Conservation (phyloP, 2,113 vertebrate species). For the Poeciliopsis retropinna region DNA sequence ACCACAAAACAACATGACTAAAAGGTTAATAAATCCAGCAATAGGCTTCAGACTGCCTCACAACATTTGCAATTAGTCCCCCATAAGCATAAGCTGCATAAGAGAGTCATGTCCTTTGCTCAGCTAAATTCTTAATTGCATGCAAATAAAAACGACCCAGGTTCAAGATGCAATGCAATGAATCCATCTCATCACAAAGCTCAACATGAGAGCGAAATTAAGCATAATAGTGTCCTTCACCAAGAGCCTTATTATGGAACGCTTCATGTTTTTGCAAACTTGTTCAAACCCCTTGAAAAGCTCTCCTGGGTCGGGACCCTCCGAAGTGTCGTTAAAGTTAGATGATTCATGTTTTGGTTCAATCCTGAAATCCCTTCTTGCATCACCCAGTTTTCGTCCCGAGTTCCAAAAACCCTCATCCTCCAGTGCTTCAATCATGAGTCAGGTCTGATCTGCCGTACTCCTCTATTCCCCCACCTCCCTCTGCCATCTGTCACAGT, state of each 20-base stretch:
- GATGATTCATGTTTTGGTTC: conserved; percentile 55
- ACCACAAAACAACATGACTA: conserved; percentile 46
- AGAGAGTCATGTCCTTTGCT: conserved; percentile 25
- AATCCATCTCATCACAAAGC: conserved; percentile 23
- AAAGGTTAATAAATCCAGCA: conserved; percentile 55
- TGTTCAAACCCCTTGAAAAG: conserved; percentile 34
- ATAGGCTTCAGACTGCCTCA: conserved; percentile 9
- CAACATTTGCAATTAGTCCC: conserved; percentile 11
- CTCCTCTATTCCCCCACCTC: conserved; percentile 69
- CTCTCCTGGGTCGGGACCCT: conserved; percentile 16
- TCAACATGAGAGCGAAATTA: conserved; percentile 13
- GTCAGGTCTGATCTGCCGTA: conserved; percentile 66
- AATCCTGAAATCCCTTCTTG: conserved; percentile 44
- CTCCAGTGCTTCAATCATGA: conserved; percentile 52
- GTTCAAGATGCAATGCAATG: conserved; percentile 43
- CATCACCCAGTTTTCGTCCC: conserved; percentile 47
- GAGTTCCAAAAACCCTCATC: conserved; percentile 59
- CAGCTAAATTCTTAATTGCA: conserved; percentile 56
- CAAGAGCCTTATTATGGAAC: conserved; percentile 22
- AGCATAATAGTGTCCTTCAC: conserved; percentile 23
- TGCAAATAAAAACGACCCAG: conserved; percentile 63
- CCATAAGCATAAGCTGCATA: conserved; percentile 15
- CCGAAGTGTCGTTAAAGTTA: conserved; percentile 58
- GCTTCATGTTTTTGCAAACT: conserved; percentile 40
- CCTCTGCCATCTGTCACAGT: conserved; percentile 77